phyloP scores from a whole-genome alignment of 2,113 vertebrate species.

The Microtus ochrogaster region DNA sequence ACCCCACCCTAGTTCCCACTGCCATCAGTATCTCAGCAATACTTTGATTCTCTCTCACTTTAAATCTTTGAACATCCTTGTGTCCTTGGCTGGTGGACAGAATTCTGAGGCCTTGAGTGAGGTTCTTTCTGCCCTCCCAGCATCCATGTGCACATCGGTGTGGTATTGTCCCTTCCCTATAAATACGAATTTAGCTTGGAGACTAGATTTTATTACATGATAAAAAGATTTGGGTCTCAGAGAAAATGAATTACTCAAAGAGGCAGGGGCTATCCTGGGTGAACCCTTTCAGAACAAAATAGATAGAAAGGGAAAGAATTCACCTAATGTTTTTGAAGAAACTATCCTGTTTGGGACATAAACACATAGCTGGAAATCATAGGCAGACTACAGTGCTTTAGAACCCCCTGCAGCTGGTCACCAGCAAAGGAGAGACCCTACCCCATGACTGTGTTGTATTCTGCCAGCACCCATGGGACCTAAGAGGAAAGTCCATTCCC shows the following conservation, averaged over 20 bases:
- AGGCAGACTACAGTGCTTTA: not conserved
- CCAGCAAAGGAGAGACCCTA: not conserved
- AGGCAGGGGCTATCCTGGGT: not conserved
- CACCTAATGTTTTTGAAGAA: not conserved
- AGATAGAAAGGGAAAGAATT: not conserved
- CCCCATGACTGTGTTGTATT: not conserved
- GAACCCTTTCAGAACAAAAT: not conserved
- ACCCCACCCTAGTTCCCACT: not conserved
- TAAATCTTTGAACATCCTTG: not conserved
- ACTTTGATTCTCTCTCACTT: not conserved
- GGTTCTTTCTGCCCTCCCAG: not conserved
- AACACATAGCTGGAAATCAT: not conserved
- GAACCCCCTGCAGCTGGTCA: not conserved
- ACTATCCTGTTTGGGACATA: not conserved
- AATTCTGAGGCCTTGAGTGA: not conserved
- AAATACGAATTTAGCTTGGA: not conserved
- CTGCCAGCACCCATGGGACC: not conserved
- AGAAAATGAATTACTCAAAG: not conserved
- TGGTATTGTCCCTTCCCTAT: not conserved
- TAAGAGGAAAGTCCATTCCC: not conserved
- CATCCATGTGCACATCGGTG: too few relatives aligned
- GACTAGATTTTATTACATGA: not conserved
- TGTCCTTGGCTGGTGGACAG: not conserved
- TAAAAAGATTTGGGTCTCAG: not conserved
- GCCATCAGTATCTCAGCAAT: not conserved